These are phyloP conservation scores for Morinoia aosen DNA, from an alignment of 2,888 invertebrate genomes.

Conservation along the genomic window DNA sequence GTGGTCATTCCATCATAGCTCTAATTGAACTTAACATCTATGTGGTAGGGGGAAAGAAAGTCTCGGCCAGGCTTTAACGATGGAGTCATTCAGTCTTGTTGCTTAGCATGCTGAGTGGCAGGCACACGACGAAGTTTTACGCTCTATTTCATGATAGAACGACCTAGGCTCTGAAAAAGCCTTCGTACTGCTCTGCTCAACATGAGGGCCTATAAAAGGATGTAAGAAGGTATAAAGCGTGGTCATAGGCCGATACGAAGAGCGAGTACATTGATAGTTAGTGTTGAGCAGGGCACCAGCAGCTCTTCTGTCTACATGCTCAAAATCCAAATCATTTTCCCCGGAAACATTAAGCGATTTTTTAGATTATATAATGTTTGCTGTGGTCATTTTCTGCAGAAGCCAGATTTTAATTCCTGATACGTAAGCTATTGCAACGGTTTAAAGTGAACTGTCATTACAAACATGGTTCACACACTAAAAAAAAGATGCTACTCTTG, in stretches of 20 bases:
- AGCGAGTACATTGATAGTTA: conserved; percentile 45
- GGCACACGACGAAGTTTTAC: conserved; percentile 33
- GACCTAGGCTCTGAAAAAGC: conserved; percentile 48
- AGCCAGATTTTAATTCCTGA: not conserved
- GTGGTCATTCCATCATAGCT: not conserved
- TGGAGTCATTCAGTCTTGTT: not conserved
- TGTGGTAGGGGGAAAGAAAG: not conserved
- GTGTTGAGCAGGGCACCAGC: not conserved
- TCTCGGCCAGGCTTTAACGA: not conserved
- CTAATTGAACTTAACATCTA: not conserved
- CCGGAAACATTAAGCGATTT: not conserved
- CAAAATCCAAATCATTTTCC: not conserved
- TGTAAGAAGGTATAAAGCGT: conserved; percentile 48
- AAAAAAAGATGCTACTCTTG: not conserved
- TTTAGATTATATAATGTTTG: not conserved
- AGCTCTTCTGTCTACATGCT: conserved; percentile 18
- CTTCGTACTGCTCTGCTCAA: not conserved
- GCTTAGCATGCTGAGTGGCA: conserved; percentile 31
- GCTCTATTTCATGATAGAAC: conserved; percentile 52
- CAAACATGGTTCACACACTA: not conserved
- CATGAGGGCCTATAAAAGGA: conserved; percentile 50
- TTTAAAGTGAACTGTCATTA: not conserved
- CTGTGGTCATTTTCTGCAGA: not conserved
- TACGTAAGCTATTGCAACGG: not conserved
- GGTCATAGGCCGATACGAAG: conserved; percentile 36